A percentile compares a stretch with the other conserved stretches of the same genome.
These are phyloP conservation scores for Mormyrus hasselquistii DNA, from an alignment of 2,797 vertebrate species.

Conservation along the genomic window DNA sequence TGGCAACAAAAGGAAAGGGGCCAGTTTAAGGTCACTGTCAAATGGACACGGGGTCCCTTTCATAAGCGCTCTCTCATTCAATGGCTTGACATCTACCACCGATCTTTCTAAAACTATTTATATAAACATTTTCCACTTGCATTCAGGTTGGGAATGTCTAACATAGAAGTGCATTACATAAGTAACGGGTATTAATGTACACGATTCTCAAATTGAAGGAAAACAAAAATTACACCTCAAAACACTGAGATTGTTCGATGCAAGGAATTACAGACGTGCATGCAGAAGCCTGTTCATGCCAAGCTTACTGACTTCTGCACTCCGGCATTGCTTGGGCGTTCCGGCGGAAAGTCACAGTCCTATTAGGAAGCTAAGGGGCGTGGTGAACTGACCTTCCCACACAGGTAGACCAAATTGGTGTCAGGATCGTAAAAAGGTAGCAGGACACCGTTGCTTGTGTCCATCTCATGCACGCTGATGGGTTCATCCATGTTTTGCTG, in stretches of 20 bases:
- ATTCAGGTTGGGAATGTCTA: not conserved
- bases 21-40: not conserved
- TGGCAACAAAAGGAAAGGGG: slow-evolving; percentile 26
- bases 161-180: not conserved
- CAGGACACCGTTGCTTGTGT: slow-evolving; percentile 91
- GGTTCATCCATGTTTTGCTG: slow-evolving; percentile 89
- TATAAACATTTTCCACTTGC: not conserved
- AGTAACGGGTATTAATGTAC: not conserved
- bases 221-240: not conserved
- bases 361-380: too few relatives aligned
- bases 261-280: not conserved
- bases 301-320: not conserved
- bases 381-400: slow-evolving; percentile 75
- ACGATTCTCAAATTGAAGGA: not conserved
- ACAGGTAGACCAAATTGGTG: slow-evolving; percentile 87
- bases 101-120: not conserved
- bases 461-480: slow-evolving; percentile 86
- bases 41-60: not conserved
- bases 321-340: not conserved
- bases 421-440: slow-evolving; percentile 93
- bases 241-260: not conserved
- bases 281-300: not conserved
- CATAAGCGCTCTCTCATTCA: not conserved
- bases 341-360: not conserved
- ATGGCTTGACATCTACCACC: not conserved